Evolutionary conservation across 2,888 invertebrate species (phyloP).

Genomic region (Nineta flava): DNA sequence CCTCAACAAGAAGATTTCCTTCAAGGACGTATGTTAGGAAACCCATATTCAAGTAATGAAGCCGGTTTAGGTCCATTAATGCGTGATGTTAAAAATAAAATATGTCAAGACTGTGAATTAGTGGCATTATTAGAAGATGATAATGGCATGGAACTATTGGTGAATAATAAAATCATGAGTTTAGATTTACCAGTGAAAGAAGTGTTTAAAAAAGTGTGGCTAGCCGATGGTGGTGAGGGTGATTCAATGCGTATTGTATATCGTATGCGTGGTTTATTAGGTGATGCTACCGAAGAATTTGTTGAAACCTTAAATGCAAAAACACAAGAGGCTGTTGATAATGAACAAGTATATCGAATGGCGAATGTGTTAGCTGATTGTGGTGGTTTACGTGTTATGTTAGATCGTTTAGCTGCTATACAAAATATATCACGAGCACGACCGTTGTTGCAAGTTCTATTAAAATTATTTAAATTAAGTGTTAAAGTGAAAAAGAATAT

Average conservation of each 20-base stretch:
- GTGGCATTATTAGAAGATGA: conserved; percentile 97
- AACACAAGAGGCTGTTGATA: conserved; percentile 74
- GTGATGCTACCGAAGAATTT: conserved; percentile 98
- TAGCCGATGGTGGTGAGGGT: conserved; percentile 74
- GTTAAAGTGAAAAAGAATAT: conserved; percentile 83
- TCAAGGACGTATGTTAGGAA: conserved; percentile 93
- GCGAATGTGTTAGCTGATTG: conserved; percentile 72
- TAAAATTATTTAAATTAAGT: conserved; percentile 79
- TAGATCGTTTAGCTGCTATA: conserved; percentile 70
- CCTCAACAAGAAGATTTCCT: conserved; percentile 98
- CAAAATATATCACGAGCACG: conserved; percentile 75
- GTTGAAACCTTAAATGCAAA: conserved; percentile 83
- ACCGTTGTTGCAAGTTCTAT: conserved; percentile 72
- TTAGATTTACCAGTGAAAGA: conserved; percentile 92
- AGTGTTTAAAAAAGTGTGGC: conserved; percentile 75
- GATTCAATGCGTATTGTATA: conserved; percentile 97
- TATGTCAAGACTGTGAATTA: conserved; percentile 93
- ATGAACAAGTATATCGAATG: conserved; percentile 87
- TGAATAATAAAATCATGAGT: conserved; percentile 96
- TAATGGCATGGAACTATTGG: conserved; percentile 94
- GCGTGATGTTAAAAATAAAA: conserved; percentile 98
- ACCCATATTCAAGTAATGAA: conserved; percentile 90
- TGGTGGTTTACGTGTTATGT: conserved; percentile 61
- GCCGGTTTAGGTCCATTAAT: conserved; percentile 91
- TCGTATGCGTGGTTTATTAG: conserved; percentile 91